phyloP scores from a whole-genome alignment of 2,888 invertebrate species.

The Emmelina monodactyla region DNA sequence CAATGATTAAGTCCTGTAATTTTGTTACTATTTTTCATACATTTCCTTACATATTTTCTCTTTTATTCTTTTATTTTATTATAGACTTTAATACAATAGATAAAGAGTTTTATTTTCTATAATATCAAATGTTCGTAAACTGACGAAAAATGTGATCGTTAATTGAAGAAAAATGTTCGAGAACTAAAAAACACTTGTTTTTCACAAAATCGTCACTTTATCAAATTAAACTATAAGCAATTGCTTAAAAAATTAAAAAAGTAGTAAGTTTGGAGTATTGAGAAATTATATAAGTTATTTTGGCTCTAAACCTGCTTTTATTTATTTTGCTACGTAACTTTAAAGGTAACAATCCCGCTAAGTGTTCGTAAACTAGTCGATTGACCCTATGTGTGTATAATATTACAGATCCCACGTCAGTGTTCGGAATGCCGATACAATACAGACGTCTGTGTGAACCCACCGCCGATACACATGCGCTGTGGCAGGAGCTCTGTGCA shows the following conservation, averaged over 20 bases:
- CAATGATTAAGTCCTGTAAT: too few species aligned
- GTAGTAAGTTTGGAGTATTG: too few species aligned
- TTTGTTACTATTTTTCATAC: too few species aligned
- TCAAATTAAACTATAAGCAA: background rate
- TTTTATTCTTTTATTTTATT: background rate
- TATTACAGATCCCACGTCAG: background rate
- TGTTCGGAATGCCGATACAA: background rate
- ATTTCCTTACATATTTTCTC: background rate
- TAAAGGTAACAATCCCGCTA: background rate
- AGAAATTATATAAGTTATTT: too few species aligned
- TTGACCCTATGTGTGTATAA: background rate
- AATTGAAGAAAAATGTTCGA: background rate
- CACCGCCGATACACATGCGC: slow-evolving; percentile 76
- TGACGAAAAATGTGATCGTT: background rate
- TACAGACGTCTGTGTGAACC: slow-evolving; percentile 72
- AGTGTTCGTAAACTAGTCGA: background rate
- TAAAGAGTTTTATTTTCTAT: background rate
- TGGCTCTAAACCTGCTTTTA: too few species aligned
- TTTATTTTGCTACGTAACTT: background rate
- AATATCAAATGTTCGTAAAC: background rate
- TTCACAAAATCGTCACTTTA: background rate
- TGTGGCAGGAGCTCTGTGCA: slow-evolving; percentile 84
- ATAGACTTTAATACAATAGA: background rate
- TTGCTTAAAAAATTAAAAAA: too few species aligned
- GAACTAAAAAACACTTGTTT: background rate